A percentile compares a stretch with the other conserved stretches of the same genome.
These are phyloP conservation scores for Cuculus canorus DNA, from an alignment of 2,797 vertebrate species.

Conservation along the genomic window DNA sequence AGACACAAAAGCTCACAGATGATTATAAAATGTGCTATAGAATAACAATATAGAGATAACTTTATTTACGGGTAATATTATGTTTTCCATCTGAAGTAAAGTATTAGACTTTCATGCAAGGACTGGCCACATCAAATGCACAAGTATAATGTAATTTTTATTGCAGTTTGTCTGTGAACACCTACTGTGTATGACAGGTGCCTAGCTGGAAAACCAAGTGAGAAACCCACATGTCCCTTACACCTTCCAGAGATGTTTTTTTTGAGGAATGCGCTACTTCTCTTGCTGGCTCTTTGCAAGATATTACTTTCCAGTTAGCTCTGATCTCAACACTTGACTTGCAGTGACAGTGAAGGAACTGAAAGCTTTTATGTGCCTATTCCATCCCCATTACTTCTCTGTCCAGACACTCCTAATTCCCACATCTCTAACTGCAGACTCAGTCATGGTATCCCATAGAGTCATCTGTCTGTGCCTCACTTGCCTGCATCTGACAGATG, in stretches of 20 bases:
- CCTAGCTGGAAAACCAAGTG: not conserved
- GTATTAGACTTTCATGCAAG: not conserved
- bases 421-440: not conserved
- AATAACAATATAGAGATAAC: not conserved
- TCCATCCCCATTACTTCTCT: not conserved
- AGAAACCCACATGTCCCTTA: not conserved
- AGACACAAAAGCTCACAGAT: not conserved
- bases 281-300: not conserved
- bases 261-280: not conserved
- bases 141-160: not conserved
- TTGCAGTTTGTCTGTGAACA: not conserved
- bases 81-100: not conserved
- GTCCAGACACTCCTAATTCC: not conserved
- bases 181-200: not conserved
- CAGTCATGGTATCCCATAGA: not conserved
- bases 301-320: not conserved
- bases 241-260: not conserved
- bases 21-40: not conserved
- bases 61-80: not conserved
- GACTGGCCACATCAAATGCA: not conserved
- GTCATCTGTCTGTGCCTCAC: not conserved
- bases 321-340: not conserved
- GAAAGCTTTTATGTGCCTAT: not conserved
- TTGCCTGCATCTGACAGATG: not conserved
- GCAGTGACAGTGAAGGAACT: not conserved